Evolutionary conservation across 2,797 vertebrate genomes (phyloP), one percentile per base, ranked within the genome.

Genomic region (Xiphorhynchus erythropygius): DNA sequence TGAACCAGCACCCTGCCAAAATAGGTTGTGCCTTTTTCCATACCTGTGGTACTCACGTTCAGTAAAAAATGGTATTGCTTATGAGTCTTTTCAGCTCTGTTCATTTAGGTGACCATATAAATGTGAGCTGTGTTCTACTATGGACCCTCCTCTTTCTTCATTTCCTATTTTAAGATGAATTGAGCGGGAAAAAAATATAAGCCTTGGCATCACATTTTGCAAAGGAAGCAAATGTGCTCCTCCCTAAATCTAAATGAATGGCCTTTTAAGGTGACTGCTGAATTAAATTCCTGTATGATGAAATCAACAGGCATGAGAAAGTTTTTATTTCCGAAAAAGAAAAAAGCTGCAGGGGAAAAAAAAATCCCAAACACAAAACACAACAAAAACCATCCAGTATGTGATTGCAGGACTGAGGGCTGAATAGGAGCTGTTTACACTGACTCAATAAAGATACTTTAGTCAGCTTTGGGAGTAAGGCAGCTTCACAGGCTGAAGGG

Each of bases 231-330:
- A 90, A 91, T 27, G 46, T 39, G 37, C 78, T 94, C 90, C 89
- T 96, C 95, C 94, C 87, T 89, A 50, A 75, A 67, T 60, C 73
- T 65, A 85, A 83, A 97, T 94, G 84, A 96, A 95, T 95, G 87
- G 90, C 94, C 92, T 95, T 96, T 96, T 95, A 96, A 96, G 90
- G 95, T 95, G 79, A 88, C 73, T 92, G 84, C 63, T 93, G 90
- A 93, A 95, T 94, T 94, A 96, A 84, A 92, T 96, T 96, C 95
- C 91, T 88, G 84, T 91, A 33, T 84, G 93, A 92, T 96, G 74
- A 94, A 94, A 70, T 92, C 92, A 96, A 81, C 59, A 60, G 74
- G 73, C 92, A 70, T 78, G 85, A 93, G 67, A 90, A 94, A 74
- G 73, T 88, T 93, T 63, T 76, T 70, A 84, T 79, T 92, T 94